Evolutionary conservation across 2,113 vertebrate species (phyloP).

Genomic region (Cheilinus undulatus): DNA sequence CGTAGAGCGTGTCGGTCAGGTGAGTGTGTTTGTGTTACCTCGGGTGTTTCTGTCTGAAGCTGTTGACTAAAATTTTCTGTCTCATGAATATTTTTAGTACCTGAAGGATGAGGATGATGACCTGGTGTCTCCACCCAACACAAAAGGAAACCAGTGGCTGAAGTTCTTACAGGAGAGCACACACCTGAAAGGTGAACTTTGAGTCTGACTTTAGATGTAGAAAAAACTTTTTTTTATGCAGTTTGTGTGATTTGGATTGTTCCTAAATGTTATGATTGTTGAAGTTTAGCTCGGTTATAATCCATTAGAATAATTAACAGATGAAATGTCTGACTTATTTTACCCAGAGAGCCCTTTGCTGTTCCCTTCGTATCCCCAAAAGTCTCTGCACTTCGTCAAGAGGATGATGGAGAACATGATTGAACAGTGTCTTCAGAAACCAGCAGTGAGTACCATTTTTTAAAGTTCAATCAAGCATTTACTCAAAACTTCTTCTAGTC

Average conservation of each 20-base stretch:
- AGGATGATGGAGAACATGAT: constrained; percentile 94
- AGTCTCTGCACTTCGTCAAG: constrained; percentile 97
- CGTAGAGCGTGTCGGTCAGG: constrained; percentile 97
- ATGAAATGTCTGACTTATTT: not conserved
- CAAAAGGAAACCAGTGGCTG: constrained; percentile 96
- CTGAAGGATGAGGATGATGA: constrained; percentile 98
- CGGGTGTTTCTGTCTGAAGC: not conserved
- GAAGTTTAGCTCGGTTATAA: not conserved
- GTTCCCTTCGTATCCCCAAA: constrained; percentile 95
- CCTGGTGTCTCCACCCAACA: constrained; percentile 94
- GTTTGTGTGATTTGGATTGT: not conserved
- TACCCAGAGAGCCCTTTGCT: constrained; percentile 92
- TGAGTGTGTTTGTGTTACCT: constrained; percentile 54
- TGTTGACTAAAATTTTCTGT: not conserved
- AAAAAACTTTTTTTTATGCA: not conserved
- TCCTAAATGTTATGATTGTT: too few relatives aligned
- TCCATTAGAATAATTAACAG: not conserved
- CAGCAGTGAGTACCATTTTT: constrained; percentile 87
- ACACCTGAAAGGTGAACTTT: constrained; percentile 89
- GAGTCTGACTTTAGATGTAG: not conserved
- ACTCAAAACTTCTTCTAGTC: too few relatives aligned
- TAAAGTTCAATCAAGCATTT: too few relatives aligned
- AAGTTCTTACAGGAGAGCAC: constrained; percentile 91
- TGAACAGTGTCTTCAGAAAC: constrained; percentile 93
- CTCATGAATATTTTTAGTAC: constrained; percentile 84